These are phyloP conservation scores for Agrochola litura DNA, from an alignment of 2,888 invertebrate species.

Conservation along the genomic window DNA sequence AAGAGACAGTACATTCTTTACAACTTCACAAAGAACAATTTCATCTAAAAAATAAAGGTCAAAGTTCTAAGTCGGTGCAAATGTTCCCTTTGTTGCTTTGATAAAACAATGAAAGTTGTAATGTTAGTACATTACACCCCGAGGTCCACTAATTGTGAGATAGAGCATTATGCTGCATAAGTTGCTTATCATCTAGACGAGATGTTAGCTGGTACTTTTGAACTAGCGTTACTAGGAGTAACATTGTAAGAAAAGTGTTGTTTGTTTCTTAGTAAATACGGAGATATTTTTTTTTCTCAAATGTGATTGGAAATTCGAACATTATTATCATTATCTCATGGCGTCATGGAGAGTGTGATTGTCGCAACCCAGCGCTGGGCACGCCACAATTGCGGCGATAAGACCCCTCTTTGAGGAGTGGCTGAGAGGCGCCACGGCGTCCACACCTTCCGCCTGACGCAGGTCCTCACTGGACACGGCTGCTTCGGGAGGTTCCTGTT, in stretches of 20 bases:
- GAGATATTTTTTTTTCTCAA: too few species aligned
- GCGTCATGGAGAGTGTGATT: too few species aligned
- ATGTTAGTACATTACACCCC: constrained; percentile 49
- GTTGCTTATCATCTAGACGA: constrained; percentile 41
- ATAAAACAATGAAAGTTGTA: constrained; percentile 56
- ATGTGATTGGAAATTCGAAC: too few species aligned
- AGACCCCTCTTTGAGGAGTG: too few species aligned
- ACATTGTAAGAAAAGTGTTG: neutral
- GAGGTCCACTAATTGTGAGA: constrained; percentile 52
- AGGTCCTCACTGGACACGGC: too few species aligned
- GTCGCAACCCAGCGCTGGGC: too few species aligned
- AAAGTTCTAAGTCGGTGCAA: constrained; percentile 63
- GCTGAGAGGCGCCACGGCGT: too few species aligned
- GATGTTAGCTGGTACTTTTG: constrained; percentile 9
- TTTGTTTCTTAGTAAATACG: neutral
- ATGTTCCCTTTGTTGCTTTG: constrained; percentile 57
- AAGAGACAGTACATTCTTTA: constrained; percentile 29
- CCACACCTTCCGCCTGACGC: too few species aligned
- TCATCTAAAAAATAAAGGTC: constrained; percentile 53
- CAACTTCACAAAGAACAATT: constrained; percentile 29
- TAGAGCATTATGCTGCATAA: constrained; percentile 33
- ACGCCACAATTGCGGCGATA: too few species aligned
- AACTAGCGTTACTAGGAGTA: neutral
- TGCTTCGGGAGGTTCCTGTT: too few species aligned
- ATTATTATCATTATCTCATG: too few species aligned